Evolutionary conservation across 2,797 vertebrate species (phyloP), one percentile per base, ranked within the genome.

Genomic region (Muscicapa striata): DNA sequence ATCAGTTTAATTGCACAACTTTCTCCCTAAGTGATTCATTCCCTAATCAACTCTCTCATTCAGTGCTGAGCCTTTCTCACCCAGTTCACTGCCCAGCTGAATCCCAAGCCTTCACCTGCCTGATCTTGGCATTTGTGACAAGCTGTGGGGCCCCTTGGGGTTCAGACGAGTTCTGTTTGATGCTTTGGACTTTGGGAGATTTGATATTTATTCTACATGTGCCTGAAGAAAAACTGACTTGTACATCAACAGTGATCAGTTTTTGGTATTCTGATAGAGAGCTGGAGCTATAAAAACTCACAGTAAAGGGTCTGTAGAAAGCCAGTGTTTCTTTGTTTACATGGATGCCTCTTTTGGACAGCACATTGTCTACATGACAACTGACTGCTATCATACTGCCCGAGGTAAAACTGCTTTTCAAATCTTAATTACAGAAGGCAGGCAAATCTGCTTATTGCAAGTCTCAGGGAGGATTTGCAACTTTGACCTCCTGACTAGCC

Each of bases 1-100:
- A 94, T 93, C 94, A 75, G 66, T 92, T 94, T 93, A 94, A 95
- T 91, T 96, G 94, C 89, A 92, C 87, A 91, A 93, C 91, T 90
- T 92, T 91, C 79, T 93, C 73, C 74, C 55, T 67, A 92, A 92
- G 82, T 92, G 91, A 93, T 94, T 95, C 34, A 86, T 92, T 95
- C 84, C 84, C 87, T 78, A 88, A 91, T 93, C 82, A 92, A 75
- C 84, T 80, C 78, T 52, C 34, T 68, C 73, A 14, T 81, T 89
- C 91, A 69, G 36, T 52, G 79, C 41, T 11, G 32, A 89, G 75
- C 32, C 73, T n/a, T 95, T 83, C 82, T 95, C 69, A 19, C 51
- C n/a, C 89, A 46, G 72, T 24, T 94, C 87, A 61, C 61, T 54
- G 79, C 87, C 80, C 75, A 58, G 72, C 78, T 86, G 89, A 83